phyloP scores from a whole-genome alignment of 1,140 invertebrate genomes.

The Ephestia elutella region DNA sequence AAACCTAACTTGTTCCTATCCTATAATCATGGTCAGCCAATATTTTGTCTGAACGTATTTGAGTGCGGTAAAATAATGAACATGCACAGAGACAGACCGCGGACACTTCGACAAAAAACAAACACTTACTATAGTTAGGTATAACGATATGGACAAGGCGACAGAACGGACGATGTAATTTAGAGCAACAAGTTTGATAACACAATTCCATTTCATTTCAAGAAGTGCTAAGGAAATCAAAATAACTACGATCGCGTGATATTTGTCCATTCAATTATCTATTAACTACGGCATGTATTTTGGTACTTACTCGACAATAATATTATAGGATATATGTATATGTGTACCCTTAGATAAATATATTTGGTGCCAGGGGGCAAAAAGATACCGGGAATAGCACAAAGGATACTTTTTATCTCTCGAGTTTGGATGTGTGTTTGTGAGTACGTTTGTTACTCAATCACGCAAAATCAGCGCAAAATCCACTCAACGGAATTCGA shows the following conservation, averaged over 20 bases:
- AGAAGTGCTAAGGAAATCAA: constrained; percentile 54
- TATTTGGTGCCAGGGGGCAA: no score
- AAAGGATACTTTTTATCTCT: no score
- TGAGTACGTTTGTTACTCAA: no score
- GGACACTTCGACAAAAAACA: constrained; percentile 25
- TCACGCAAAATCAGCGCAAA: no score
- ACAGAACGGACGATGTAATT: constrained; percentile 34
- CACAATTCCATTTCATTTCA: constrained; percentile 48
- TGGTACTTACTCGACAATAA: no score
- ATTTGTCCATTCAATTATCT: constrained; percentile 25
- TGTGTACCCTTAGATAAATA: no score
- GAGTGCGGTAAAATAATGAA: constrained; percentile 26
- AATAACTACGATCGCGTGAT: constrained; percentile 55
- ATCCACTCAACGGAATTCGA: no score
- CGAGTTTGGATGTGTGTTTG: no score
- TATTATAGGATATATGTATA: no score
- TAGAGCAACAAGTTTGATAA: constrained; percentile 40
- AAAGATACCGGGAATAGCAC: no score
- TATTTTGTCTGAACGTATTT: constrained; percentile 16
- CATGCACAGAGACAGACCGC: constrained; percentile 17
- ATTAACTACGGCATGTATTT: no score
- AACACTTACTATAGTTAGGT: constrained; percentile 50
- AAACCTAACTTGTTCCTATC: constrained; percentile 13
- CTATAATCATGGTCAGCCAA: constrained; percentile 14
- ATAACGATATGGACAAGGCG: constrained; percentile 25